Conservation (phyloP, 2,888 invertebrate species). For the Rhogogaster chlorosoma region DNA sequence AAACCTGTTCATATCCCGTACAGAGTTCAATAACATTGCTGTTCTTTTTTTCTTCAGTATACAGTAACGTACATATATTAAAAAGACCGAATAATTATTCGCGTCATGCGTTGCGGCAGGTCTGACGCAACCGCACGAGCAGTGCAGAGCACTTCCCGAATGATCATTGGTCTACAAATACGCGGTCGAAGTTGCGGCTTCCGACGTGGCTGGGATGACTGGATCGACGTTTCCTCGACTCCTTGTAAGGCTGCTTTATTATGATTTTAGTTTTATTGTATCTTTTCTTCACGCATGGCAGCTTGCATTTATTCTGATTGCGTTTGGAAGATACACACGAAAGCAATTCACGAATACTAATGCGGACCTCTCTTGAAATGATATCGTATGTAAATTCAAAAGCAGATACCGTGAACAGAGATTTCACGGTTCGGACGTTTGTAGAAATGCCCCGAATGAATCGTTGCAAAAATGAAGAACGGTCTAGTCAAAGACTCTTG, state of each 20-base stretch:
- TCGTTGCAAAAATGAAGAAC: background rate
- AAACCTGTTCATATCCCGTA: background rate
- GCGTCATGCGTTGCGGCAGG: conserved; percentile 10
- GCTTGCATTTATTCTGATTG: background rate
- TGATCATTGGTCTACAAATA: conserved; percentile 2
- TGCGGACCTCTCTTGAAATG: background rate
- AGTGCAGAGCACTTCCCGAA: conserved; percentile 8
- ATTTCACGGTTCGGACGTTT: background rate
- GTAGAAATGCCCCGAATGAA: background rate
- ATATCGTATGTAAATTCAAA: background rate
- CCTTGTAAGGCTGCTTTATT: conserved; percentile 14
- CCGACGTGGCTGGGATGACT: conserved; percentile 12
- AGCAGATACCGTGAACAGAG: background rate
- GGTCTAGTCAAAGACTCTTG: background rate
- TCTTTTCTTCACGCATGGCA: background rate
- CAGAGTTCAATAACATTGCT: background rate
- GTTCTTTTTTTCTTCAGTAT: background rate
- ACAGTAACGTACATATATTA: conserved; percentile 7
- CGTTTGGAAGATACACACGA: background rate
- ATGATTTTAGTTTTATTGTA: background rate
- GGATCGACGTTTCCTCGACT: conserved; percentile 31
- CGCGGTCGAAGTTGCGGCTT: background rate
- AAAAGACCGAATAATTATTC: conserved; percentile 9
- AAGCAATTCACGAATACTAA: background rate
- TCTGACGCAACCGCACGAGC: conserved; percentile 27